These are phyloP conservation scores for Holcopasites calliopsidis DNA, from an alignment of 1,140 invertebrate species.

Conservation along the genomic window DNA sequence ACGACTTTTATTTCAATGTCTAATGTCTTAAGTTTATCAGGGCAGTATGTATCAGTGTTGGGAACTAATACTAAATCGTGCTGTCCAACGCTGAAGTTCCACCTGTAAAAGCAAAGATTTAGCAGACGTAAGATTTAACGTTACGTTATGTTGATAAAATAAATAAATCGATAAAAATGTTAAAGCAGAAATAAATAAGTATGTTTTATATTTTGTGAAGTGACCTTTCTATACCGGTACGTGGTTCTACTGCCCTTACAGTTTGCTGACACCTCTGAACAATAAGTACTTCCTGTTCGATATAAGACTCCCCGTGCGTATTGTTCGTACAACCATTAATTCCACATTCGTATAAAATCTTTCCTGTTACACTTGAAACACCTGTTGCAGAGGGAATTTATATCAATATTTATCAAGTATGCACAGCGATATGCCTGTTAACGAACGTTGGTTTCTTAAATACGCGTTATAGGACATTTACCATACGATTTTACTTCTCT, in stretches of 20 bases:
- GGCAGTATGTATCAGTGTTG: constrained; percentile 79
- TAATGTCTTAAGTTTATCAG: constrained; percentile 68
- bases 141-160: background rate
- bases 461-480: constrained; percentile 42
- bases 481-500: constrained; percentile 85
- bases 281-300: constrained; percentile 85
- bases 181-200: too few relatives aligned
- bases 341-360: constrained; percentile 89
- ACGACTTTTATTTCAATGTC: constrained; percentile 84
- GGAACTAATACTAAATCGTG: constrained; percentile 87
- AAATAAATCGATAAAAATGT: too few relatives aligned
- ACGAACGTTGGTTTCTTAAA: background rate
- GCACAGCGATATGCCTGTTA: background rate
- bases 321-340: constrained; percentile 85
- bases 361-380: constrained; percentile 87
- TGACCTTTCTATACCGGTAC: constrained; percentile 89
- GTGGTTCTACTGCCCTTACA: constrained; percentile 91
- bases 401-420: constrained; percentile 15
- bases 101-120: constrained; percentile 80
- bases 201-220: constrained; percentile 32
- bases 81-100: constrained; percentile 97
- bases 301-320: constrained; percentile 75
- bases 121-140: constrained; percentile 15
- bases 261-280: constrained; percentile 91
- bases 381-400: constrained; percentile 76